Base-by-base conservation (phyloP, 2,113 vertebrate genomes). In the Dicentrarchus labrax region DNA sequence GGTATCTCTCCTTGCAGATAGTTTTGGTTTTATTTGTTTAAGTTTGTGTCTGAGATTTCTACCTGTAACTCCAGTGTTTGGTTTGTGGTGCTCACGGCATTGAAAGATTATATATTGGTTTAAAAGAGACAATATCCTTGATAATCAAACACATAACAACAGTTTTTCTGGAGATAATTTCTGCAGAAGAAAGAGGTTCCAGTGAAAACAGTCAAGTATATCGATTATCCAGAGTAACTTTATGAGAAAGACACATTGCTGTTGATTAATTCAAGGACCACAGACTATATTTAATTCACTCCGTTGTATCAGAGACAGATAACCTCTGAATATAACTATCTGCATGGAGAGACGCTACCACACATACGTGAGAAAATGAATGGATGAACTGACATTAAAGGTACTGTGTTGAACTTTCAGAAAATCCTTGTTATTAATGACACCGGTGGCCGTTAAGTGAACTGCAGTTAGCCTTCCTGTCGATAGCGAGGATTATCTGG, bases 1-100 rank as follows among this genome's bases (percentile, higher is more conserved):
- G 4, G 30, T 30, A 30, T 30, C 8, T 67, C 70, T n/a, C 13
- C 45, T n/a, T 41, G 36, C 19, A 21, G 59, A 36, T n/a, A n/a
- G 24, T 11, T 77, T 59, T 66, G 50, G 0, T 86, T 70, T 54
- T 51, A 57, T 72, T 83, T 80, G 51, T 73, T 68, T 36, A 62
- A 4, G 9, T 53, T 51, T 51, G 36, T 48, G 7, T 75, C 45
- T 59, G 38, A 71, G 43, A 68, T 76, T 70, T 80, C 43, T 65
- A 45, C 54, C 45, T 41, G 30, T 0, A 39, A 41, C 15, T 21
- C 0, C 13, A 39, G 11, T 54, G 6, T 50, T 50, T 50, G 15
- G 13, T 17, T 50, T 50, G 6, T 47, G 45, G 12, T 47, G 48
- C 48, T 16, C 10, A 24, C 24, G 11, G 36, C 57, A 60, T 60